Evolutionary conservation across 2,113 vertebrate species (phyloP).

Genomic region (Salminus brasiliensis): DNA sequence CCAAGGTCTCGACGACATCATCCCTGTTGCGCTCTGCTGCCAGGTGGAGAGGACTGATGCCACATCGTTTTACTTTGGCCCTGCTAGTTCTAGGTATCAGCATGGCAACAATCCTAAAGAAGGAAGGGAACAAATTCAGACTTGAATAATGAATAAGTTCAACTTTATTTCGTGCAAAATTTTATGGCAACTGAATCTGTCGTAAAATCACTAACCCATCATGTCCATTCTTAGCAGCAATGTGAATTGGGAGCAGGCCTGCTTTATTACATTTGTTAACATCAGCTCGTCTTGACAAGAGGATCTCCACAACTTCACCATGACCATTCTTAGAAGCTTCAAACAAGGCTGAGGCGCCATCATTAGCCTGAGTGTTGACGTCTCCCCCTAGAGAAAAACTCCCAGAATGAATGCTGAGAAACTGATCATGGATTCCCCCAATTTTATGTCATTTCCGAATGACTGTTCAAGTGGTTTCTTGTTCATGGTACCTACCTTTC

Average conservation of each 20-base stretch:
- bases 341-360: slow-evolving; percentile 86
- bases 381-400: slow-evolving; percentile 80
- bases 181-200: not conserved
- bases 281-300: slow-evolving; percentile 86
- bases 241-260: slow-evolving; percentile 86
- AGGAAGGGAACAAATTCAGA: not conserved
- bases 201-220: slow-evolving; percentile 77
- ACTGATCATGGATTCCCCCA: too few species aligned
- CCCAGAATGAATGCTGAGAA: too few species aligned
- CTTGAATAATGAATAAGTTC: not conserved
- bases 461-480: not conserved
- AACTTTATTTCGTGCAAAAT: not conserved
- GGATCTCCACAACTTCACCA: slow-evolving; percentile 77
- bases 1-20: slow-evolving; percentile 81
- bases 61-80: slow-evolving; percentile 79
- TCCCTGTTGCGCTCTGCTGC: slow-evolving; percentile 87
- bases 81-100: slow-evolving; percentile 85
- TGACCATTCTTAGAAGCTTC: slow-evolving; percentile 93
- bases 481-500: slow-evolving; percentile 62
- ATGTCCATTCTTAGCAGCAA: slow-evolving; percentile 86
- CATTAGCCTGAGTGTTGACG: slow-evolving; percentile 87
- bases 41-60: slow-evolving; percentile 92
- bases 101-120: slow-evolving; percentile 85
- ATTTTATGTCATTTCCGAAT: too few species aligned
- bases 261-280: slow-evolving; percentile 87